A percentile compares a stretch with the other conserved stretches of the same genome.
phyloP scores from a whole-genome alignment of 2,113 vertebrate species.

The Perca flavescens region DNA sequence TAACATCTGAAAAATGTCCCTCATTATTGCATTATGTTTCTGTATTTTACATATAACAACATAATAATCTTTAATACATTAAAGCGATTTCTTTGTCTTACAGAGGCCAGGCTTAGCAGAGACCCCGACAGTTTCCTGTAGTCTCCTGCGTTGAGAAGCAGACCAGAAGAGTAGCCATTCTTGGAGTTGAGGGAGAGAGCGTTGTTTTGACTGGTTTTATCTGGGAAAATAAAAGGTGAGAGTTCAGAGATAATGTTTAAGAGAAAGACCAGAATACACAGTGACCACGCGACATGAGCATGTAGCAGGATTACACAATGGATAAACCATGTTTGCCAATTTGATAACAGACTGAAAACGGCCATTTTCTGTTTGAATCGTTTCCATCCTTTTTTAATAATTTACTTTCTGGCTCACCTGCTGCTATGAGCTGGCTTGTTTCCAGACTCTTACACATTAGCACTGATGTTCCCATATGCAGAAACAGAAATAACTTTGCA shows the following conservation, averaged over 20 bases:
- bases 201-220: conserved; percentile 88
- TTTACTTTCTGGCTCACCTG: neutral
- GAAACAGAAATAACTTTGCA: neutral
- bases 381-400: neutral
- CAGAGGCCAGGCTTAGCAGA: conserved; percentile 91
- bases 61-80: too few relatives aligned
- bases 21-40: neutral
- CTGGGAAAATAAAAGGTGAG: conserved; percentile 73
- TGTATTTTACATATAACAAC: neutral
- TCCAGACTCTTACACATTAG: neutral
- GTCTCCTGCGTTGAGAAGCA: conserved; percentile 84
- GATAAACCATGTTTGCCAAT: neutral
- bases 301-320: neutral
- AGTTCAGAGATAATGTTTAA: neutral
- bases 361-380: neutral
- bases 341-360: neutral
- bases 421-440: neutral
- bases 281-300: neutral
- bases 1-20: neutral
- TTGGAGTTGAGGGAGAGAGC: conserved; percentile 90
- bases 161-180: conserved; percentile 82
- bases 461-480: neutral
- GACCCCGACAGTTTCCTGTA: conserved; percentile 92
- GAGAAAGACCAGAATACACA: neutral
- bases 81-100: conserved; percentile 72